Conservation (phyloP, 2,113 vertebrate species). For the Orcinus orca region DNA sequence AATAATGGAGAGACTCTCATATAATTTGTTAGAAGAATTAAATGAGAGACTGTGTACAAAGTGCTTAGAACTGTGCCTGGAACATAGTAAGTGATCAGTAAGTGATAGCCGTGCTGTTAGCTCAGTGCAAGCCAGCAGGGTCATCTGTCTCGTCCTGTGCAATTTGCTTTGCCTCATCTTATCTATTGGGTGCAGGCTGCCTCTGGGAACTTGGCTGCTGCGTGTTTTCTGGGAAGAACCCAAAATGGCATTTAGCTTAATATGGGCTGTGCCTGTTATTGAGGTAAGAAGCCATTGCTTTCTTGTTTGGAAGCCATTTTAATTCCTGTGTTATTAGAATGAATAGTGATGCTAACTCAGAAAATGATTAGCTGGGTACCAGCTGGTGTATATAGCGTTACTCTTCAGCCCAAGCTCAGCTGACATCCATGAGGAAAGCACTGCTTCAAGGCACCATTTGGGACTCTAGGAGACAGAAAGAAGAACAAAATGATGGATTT, state of each 20-base stretch:
- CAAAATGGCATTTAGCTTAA: slow-evolving; percentile 58
- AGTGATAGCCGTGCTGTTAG: not conserved
- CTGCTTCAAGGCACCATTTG: not conserved
- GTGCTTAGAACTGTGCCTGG: slow-evolving; percentile 28
- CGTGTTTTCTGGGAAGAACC: slow-evolving; percentile 59
- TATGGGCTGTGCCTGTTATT: slow-evolving; percentile 26
- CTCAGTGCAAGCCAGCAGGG: not conserved
- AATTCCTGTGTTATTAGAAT: slow-evolving; percentile 13
- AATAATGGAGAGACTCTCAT: not conserved
- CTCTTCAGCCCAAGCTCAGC: not conserved
- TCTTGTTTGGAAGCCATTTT: not conserved
- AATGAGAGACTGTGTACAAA: not conserved
- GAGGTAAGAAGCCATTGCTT: not conserved
- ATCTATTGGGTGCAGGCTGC: slow-evolving; percentile 44
- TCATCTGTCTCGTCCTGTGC: not conserved
- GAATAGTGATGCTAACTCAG: not conserved
- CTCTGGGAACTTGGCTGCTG: slow-evolving; percentile 56
- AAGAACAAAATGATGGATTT: not conserved
- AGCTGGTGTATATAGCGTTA: not conserved
- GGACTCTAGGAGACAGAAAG: not conserved
- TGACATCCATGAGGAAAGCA: not conserved
- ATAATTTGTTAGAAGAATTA: not conserved
- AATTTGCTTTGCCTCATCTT: slow-evolving; percentile 33
- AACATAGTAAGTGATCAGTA: not conserved
- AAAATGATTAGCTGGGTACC: not conserved